A percentile compares a stretch with the other conserved stretches of the same genome.
phyloP scores from a whole-genome alignment of 2,888 invertebrate species.

The Drosophila neonasuta region DNA sequence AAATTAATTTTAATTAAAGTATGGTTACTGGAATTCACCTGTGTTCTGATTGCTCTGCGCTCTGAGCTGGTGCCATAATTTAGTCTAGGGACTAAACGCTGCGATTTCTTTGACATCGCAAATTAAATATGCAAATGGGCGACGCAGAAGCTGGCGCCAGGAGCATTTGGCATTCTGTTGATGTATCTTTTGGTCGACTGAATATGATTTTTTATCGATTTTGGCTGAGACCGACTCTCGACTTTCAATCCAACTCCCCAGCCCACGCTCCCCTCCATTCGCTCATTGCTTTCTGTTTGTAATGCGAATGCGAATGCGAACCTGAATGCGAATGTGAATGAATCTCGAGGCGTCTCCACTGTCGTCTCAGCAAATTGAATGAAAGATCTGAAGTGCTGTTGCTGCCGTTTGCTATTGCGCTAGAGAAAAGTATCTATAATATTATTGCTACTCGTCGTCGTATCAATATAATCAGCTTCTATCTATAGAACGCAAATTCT shows the following conservation, averaged over 20 bases:
- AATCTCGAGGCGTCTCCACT: slow-evolving; percentile 6
- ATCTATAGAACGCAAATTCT: slow-evolving; percentile 16
- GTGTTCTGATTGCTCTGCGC: slow-evolving; percentile 4
- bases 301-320: neutral
- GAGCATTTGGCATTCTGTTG: slow-evolving; percentile 49
- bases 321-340: slow-evolving; percentile 8
- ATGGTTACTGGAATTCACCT: neutral
- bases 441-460: slow-evolving; percentile 23
- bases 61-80: slow-evolving; percentile 4
- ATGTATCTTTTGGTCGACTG: slow-evolving; percentile 47
- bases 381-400: slow-evolving; percentile 21
- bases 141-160: slow-evolving; percentile 9
- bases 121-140: slow-evolving; percentile 63
- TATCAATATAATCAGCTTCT: slow-evolving; percentile 28
- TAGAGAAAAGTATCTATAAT: slow-evolving; percentile 4
- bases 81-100: slow-evolving; percentile 17
- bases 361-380: slow-evolving; percentile 32
- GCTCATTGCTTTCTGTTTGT: no score
- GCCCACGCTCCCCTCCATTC: neutral
- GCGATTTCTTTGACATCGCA: slow-evolving; percentile 35
- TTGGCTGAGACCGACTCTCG: slow-evolving; percentile 28
- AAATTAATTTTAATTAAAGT: slow-evolving; percentile 40
- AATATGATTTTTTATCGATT: slow-evolving; percentile 58
- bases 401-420: neutral
- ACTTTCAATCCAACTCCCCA: slow-evolving; percentile 13